Percentiles rank a stretch among this genome's conserved stretches.
phyloP scores from a whole-genome alignment of 2,888 invertebrate genomes.

The Ecdyonurus torrentis region DNA sequence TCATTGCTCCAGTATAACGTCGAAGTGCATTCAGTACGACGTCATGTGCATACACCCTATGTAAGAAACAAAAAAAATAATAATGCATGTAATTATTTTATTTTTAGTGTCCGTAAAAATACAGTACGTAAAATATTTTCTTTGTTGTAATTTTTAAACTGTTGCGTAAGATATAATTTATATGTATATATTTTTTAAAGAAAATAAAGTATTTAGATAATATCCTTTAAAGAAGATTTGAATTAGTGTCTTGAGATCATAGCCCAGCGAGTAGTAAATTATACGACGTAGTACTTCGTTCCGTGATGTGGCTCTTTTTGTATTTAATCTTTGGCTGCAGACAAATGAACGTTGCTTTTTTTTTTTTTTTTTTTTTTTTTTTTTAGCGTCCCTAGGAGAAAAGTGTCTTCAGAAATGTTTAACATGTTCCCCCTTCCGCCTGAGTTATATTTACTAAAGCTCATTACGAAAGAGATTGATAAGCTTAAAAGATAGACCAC shows the following conservation, averaged over 20 bases:
- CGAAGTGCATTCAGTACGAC: too few species aligned
- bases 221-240: not conserved
- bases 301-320: not conserved
- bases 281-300: not conserved
- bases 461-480: slow-evolving; percentile 10
- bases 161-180: too few species aligned
- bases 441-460: slow-evolving; percentile 4
- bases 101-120: too few species aligned
- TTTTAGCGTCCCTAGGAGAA: not conserved
- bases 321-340: not conserved
- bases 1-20: too few species aligned
- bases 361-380: too few species aligned
- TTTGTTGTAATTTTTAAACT: too few species aligned
- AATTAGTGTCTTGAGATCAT: not conserved
- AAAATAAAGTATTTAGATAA: too few species aligned
- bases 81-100: too few species aligned
- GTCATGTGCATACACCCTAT: too few species aligned
- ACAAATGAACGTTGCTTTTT: not conserved
- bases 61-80: too few species aligned
- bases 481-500: not conserved
- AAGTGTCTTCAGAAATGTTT: slow-evolving; percentile 5
- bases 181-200: too few species aligned
- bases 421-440: slow-evolving; percentile 7
- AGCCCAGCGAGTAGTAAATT: not conserved
- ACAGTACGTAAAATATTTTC: too few species aligned